Evolutionary conservation across 2,113 vertebrate genomes (phyloP), one percentile per base, ranked within the genome.

Genomic region (Planiliza haematocheilus): DNA sequence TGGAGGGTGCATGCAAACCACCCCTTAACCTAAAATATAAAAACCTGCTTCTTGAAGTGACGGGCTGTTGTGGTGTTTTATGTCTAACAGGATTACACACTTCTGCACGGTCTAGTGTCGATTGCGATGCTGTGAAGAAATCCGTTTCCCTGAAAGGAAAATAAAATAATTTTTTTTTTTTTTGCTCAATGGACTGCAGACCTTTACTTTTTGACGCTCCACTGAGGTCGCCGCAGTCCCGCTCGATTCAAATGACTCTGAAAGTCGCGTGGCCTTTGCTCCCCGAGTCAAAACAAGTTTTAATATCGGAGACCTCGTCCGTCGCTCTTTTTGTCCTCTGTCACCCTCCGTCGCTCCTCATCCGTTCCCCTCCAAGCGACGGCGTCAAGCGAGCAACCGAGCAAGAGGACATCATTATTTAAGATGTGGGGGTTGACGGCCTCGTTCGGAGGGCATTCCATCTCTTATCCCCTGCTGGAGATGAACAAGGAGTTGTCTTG

Each of bases 71-170:
- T 62, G 63, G 71, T 75, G 59, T 70, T 77, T 59, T 43, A 13
- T 51, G 41, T 58, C 56, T 85, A 83, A 90, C 69, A 52, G 68
- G 85, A 89, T 90, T 88, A 87, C 67, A 85, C 61, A 61, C 61
- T 34, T 68, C 50, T 70, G 42, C 59, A 77, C 51, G 41, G 51
- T 56, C 45, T 57, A 1, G 57, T 34, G 45, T 39, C 43, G 48
- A 70, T 60, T 12, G 21, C 17, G 58, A 59, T 52, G 59, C 70
- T 67, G 34, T 34, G 14, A 59, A 74, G 51, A 43, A 82, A 73
- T 74, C 38, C 34, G 30, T 60, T 21, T 65, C 20, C 21, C 11
- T 43, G 8, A n/a, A 10, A 64, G 13, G 0, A 4, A 68, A 73
- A 77, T 16, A 53, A 76, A 84, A 43, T 36, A 78, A 65, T 24